Evolutionary conservation across 2,113 vertebrate genomes (phyloP), one percentile per base, ranked within the genome.

Genomic region (Xiphophorus couchianus): DNA sequence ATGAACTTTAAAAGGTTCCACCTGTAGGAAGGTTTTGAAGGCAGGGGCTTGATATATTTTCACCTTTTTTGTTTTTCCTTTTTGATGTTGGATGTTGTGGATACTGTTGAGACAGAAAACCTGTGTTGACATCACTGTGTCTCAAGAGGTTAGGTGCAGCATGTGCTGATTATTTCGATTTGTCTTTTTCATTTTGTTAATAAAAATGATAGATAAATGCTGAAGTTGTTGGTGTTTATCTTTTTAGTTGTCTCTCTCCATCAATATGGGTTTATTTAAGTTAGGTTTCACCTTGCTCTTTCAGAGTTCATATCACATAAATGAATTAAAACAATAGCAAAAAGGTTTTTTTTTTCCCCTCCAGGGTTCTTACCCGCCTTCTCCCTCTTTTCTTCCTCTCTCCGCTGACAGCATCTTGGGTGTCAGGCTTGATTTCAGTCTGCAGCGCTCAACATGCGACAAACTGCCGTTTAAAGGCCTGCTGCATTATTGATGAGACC

Each of bases 401-500:
- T 85, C 83, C 76, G 89, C 77, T 73, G 86, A 87, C 78, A 80
- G 88, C 86, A 88, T 91, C 93, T 93, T 89, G 62, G 82, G 87
- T 95, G 92, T 93, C 94, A 62, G 90, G 88, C 88, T 95, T 91
- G 86, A 94, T 95, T 94, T 94, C 93, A 92, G 88, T 82, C 71
- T 76, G 88, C 82, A 89, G 87, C 82, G 81, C 88, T 94, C 92
- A 87, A 94, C 94, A 91, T 77, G 88, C 64, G 84, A 94, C 93
- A 94, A 95, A 94, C 93, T 93, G 93, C 92, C 90, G 86, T 94
- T 94, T 95, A 94, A 94, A 94, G 89, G 81, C 62, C 8, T 28
- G 4, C 62, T 94, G 90, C 91, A 94, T 95, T 92, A 95, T 95
- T 94, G 85, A 95, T 94, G 90, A 91, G 89, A 91, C 81, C 94